A percentile compares a stretch with the other conserved stretches of the same genome.
Evolutionary conservation across 2,113 vertebrate genomes (phyloP).

Genomic region (Hypomesus transpacificus): DNA sequence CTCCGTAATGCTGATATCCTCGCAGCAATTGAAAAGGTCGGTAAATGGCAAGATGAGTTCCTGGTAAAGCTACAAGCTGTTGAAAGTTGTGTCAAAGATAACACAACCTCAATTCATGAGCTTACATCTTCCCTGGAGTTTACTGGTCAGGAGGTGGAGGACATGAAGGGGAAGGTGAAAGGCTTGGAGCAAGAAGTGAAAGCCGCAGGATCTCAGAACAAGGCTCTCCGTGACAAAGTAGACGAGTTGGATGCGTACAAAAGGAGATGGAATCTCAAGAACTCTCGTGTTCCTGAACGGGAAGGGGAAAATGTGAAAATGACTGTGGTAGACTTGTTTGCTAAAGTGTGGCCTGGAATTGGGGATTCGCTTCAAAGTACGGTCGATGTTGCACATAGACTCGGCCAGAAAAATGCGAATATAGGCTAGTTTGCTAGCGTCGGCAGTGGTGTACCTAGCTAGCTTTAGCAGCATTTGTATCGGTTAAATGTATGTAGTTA

Average conservation of each 20-base stretch:
- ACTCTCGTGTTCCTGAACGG: neutral
- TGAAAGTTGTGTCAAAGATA: neutral
- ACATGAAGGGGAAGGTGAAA: neutral
- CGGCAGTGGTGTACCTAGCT: too few relatives aligned
- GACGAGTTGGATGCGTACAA: too few relatives aligned
- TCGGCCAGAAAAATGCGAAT: neutral
- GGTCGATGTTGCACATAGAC: neutral
- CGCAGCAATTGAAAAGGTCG: neutral
- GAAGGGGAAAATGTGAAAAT: neutral
- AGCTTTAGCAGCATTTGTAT: too few relatives aligned
- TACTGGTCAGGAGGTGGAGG: neutral
- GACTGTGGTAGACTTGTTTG: neutral
- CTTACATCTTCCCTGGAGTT: neutral
- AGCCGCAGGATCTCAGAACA: neutral
- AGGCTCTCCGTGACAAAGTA: too few relatives aligned
- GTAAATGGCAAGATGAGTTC: too few relatives aligned
- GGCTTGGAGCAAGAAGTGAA: too few relatives aligned
- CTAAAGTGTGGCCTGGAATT: neutral
- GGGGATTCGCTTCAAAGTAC: neutral
- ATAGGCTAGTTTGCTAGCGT: too few relatives aligned
- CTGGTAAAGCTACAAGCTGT: neutral
- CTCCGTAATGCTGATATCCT: neutral
- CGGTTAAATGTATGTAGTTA: too few relatives aligned
- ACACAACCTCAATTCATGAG: neutral
- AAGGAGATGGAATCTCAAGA: too few relatives aligned